A percentile compares a stretch with the other conserved stretches of the same genome.
Conservation (phyloP, 2,888 invertebrate species). For the Chymomyza fuscimana region DNA sequence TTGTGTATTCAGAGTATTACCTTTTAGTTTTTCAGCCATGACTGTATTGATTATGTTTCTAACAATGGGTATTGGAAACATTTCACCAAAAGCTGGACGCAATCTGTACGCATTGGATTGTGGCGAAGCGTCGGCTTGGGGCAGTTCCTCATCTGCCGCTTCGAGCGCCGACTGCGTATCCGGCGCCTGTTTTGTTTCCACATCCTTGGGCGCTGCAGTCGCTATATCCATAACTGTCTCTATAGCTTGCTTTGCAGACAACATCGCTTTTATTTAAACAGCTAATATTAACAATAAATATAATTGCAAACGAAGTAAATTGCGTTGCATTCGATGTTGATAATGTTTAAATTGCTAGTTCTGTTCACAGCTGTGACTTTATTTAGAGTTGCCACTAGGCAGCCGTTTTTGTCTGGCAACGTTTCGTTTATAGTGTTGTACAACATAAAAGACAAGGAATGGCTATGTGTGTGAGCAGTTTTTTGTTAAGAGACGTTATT, state of each 20-base stretch:
- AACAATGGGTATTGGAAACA: slow-evolving; percentile 59
- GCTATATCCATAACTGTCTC: background rate
- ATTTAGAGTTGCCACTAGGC: background rate
- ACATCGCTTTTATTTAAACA: slow-evolving; percentile 2
- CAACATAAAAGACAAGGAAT: background rate
- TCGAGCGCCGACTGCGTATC: slow-evolving; percentile 24
- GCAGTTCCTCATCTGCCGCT: slow-evolving; percentile 26
- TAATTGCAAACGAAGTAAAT: background rate
- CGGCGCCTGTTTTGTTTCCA: background rate
- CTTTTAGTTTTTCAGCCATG: slow-evolving; percentile 60
- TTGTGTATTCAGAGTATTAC: slow-evolving; percentile 22
- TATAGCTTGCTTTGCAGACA: slow-evolving; percentile 30
- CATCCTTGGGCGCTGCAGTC: background rate
- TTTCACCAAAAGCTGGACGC: slow-evolving; percentile 66
- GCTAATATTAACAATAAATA: background rate
- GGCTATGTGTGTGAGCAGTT: too few relatives aligned
- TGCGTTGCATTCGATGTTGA: background rate
- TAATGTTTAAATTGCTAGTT: background rate
- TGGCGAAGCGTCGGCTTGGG: background rate
- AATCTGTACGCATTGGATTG: slow-evolving; percentile 60
- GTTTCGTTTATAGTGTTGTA: background rate
- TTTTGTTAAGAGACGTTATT: too few relatives aligned
- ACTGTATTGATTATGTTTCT: slow-evolving; percentile 53
- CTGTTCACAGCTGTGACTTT: background rate
- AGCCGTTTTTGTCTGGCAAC: background rate